A percentile compares a stretch with the other conserved stretches of the same genome.
phyloP scores from a whole-genome alignment of 2,888 invertebrate species.

The Macaria liturata region DNA sequence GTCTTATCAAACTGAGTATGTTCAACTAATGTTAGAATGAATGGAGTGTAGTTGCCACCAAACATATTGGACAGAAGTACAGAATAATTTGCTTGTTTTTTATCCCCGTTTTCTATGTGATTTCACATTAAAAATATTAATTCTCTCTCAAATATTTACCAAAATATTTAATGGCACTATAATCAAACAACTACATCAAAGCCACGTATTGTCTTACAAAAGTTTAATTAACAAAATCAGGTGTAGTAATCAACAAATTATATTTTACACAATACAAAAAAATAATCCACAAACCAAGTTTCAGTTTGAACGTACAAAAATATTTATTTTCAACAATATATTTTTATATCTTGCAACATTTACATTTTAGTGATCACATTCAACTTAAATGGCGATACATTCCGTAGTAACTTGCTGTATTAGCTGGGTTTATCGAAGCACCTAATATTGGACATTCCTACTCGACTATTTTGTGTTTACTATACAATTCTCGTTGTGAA shows the following conservation, averaged over 20 bases:
- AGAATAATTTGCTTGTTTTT: too few species aligned
- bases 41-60: too few species aligned
- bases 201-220: slow-evolving; percentile 4
- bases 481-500: too few species aligned
- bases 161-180: too few species aligned
- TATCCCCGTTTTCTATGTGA: too few species aligned
- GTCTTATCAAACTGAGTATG: too few species aligned
- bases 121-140: too few species aligned
- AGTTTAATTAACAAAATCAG: slow-evolving; percentile 50
- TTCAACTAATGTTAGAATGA: too few species aligned
- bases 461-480: too few species aligned
- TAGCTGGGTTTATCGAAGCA: slow-evolving; percentile 4
- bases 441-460: slow-evolving; percentile 12
- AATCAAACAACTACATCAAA: too few species aligned
- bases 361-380: slow-evolving; percentile 57
- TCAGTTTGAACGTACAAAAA: slow-evolving; percentile 71
- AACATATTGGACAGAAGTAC: too few species aligned
- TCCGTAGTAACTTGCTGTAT: slow-evolving; percentile 1
- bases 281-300: slow-evolving; percentile 33
- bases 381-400: slow-evolving; percentile 45
- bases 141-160: too few species aligned
- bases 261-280: slow-evolving; percentile 53
- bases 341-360: slow-evolving; percentile 59
- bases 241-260: slow-evolving; percentile 52
- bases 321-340: slow-evolving; percentile 64